Conservation (phyloP, 2,113 vertebrate genomes). For the Perognathus longimembris region DNA sequence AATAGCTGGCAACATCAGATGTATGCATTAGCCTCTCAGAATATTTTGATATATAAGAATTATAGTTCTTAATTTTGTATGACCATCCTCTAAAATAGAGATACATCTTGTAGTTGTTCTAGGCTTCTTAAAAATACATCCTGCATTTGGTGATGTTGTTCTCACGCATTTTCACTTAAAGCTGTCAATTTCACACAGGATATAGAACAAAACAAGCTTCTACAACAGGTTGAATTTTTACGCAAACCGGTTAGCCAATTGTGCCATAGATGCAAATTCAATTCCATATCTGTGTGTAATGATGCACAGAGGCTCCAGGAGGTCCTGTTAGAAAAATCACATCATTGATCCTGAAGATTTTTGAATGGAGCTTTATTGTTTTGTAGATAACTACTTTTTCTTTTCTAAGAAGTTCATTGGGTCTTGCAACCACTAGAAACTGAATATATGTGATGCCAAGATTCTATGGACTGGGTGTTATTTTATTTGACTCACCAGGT, state of each 20-base stretch:
- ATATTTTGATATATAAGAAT: background rate
- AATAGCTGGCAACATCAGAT: background rate
- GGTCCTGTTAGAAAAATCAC: background rate
- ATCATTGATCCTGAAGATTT: background rate
- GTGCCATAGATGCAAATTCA: background rate
- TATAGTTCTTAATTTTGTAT: slow-evolving; percentile 9
- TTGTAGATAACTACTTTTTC: background rate
- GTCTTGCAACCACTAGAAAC: background rate
- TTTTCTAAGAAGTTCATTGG: no score
- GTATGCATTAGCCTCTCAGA: background rate
- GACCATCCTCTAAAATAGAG: background rate
- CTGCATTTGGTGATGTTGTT: background rate
- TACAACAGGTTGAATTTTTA: background rate
- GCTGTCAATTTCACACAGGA: background rate
- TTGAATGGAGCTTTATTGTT: background rate
- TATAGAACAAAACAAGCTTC: background rate
- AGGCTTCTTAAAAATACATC: background rate
- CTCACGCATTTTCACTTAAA: background rate
- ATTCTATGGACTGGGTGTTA: background rate
- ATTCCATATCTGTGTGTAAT: background rate
- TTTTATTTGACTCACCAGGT: background rate
- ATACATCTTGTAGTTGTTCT: background rate
- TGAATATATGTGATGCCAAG: background rate
- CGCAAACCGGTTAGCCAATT: background rate
- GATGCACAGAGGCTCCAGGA: background rate